These are phyloP conservation scores for Megamerina dolium DNA, from an alignment of 2,888 invertebrate genomes.

Conservation along the genomic window DNA sequence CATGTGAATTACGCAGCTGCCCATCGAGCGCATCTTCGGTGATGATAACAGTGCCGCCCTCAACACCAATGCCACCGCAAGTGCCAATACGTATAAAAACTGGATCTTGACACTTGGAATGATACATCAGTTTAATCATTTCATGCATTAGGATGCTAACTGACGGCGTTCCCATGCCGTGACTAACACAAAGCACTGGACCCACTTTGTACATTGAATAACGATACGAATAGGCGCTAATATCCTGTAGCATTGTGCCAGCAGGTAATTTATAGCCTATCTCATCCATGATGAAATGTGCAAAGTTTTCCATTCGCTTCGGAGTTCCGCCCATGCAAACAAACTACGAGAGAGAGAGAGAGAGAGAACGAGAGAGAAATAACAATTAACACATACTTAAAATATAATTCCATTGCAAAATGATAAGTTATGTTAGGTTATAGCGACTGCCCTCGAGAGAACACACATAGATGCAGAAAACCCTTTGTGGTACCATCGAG, in stretches of 20 bases:
- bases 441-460: too few species aligned
- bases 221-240: slow-evolving; percentile 85
- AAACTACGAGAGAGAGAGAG: slow-evolving; percentile 58
- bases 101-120: slow-evolving; percentile 81
- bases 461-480: too few species aligned
- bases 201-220: slow-evolving; percentile 88
- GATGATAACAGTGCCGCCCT: slow-evolving; percentile 90
- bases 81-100: slow-evolving; percentile 91
- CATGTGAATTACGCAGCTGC: slow-evolving; percentile 70
- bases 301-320: slow-evolving; percentile 88
- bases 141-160: slow-evolving; percentile 93
- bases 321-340: slow-evolving; percentile 97
- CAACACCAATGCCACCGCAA: slow-evolving; percentile 88
- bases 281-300: slow-evolving; percentile 83
- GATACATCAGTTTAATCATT: slow-evolving; percentile 91
- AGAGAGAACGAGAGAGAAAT: too few species aligned
- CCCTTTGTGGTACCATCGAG: too few species aligned
- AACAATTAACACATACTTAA: too few species aligned
- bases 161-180: slow-evolving; percentile 98
- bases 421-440: too few species aligned
- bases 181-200: slow-evolving; percentile 52
- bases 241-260: slow-evolving; percentile 80
- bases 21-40: slow-evolving; percentile 90
- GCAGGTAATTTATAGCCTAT: slow-evolving; percentile 84
- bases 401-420: too few species aligned